phyloP scores from a whole-genome alignment of 1,140 invertebrate species.

The Amphibalanus amphitrite region DNA sequence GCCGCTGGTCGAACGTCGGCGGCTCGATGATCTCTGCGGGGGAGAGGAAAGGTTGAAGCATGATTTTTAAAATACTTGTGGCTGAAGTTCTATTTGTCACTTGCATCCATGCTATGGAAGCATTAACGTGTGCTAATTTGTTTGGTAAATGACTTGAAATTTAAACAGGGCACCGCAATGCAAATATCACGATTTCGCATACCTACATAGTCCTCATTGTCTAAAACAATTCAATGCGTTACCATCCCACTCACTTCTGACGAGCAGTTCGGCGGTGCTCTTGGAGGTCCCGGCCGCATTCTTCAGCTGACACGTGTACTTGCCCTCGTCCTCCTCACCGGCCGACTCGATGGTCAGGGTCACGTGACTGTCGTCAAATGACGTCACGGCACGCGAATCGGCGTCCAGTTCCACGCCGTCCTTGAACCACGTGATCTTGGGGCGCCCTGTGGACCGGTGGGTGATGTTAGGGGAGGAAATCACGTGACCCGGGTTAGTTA shows the following conservation, averaged over 20 bases:
- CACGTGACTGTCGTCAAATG: not conserved
- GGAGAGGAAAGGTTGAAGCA: too few species aligned
- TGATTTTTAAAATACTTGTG: too few species aligned
- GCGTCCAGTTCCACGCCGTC: not conserved
- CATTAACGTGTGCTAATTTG: too few species aligned
- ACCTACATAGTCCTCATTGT: too few species aligned
- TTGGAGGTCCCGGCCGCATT: not conserved
- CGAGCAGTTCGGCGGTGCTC: not conserved
- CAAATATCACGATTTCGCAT: too few species aligned
- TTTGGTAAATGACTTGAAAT: too few species aligned
- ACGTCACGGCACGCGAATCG: not conserved
- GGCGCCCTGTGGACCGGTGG: not conserved
- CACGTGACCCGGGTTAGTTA: too few species aligned
- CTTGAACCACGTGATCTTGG: not conserved
- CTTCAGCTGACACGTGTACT: not conserved
- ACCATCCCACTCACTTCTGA: not conserved
- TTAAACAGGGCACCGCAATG: too few species aligned
- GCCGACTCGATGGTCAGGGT: not conserved
- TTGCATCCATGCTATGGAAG: too few species aligned
- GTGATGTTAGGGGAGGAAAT: too few species aligned
- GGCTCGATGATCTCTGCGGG: constrained; percentile 47
- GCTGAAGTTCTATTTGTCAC: too few species aligned
- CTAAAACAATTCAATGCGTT: too few species aligned
- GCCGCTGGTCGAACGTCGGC: constrained; percentile 56
- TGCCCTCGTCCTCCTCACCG: not conserved